A percentile compares a stretch with the other conserved stretches of the same genome.
Evolutionary conservation across 2,797 vertebrate genomes (phyloP).

Genomic region (Neopelma chrysocephalum): DNA sequence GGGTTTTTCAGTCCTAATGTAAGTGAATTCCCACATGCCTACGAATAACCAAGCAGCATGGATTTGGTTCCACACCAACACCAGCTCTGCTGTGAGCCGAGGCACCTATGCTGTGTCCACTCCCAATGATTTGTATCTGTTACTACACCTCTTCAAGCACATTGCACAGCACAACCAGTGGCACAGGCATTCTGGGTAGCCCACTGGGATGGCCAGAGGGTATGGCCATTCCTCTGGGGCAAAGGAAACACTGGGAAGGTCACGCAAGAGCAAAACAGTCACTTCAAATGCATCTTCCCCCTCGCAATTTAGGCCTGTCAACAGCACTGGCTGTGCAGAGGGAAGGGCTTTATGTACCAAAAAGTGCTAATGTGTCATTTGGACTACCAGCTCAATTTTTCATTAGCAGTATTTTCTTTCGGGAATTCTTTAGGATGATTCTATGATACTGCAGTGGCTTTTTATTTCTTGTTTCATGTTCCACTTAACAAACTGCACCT

Average conservation of each 20-base stretch:
- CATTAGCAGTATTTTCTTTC: neutral
- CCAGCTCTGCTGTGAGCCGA: neutral
- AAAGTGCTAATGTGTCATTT: neutral
- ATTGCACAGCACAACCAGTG: fast-evolving
- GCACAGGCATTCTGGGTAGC: too few species aligned
- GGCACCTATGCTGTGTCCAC: neutral
- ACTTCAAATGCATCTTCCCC: neutral
- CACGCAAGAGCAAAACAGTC: neutral
- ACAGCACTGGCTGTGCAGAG: neutral
- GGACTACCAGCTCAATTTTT: neutral
- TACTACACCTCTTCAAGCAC: neutral
- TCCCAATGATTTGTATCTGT: neutral
- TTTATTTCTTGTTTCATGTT: neutral
- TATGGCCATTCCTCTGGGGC: neutral
- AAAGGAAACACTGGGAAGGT: neutral
- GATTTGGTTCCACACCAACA: neutral
- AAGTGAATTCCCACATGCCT: neutral
- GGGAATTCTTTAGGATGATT: neutral
- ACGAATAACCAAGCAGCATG: neutral
- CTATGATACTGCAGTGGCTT: neutral
- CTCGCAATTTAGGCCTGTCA: neutral
- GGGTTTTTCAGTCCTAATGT: neutral
- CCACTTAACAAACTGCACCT: neutral
- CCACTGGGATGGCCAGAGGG: neutral
- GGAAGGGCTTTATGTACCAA: neutral